Percentiles rank a stretch among this genome's conserved stretches.
Evolutionary conservation across 2,888 invertebrate species (phyloP).

Genomic region (Leucoptera coffeella): DNA sequence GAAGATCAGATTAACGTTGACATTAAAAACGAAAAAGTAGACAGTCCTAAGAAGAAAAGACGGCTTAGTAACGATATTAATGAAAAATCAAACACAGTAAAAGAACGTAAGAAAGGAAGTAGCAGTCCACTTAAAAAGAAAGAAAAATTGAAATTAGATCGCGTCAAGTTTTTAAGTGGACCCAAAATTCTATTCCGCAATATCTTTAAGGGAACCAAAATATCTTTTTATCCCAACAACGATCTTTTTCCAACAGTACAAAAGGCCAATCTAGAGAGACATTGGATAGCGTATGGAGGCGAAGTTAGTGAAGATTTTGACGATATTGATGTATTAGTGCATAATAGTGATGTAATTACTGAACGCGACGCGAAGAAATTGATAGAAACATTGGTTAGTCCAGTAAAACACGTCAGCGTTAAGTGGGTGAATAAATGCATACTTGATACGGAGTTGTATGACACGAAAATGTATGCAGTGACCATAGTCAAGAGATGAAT

Average conservation of each 20-base stretch:
- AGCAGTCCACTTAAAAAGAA: slow-evolving; percentile 1
- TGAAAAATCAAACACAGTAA: no score
- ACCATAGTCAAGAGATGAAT: no score
- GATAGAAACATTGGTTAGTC: slow-evolving; percentile 13
- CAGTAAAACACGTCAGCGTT: slow-evolving; percentile 26
- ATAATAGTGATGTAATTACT: slow-evolving; percentile 17
- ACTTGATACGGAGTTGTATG: slow-evolving; percentile 19
- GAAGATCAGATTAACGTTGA: slow-evolving; percentile 11
- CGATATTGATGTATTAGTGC: slow-evolving; percentile 30
- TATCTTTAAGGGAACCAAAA: slow-evolving; percentile 18
- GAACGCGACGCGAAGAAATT: slow-evolving; percentile 21
- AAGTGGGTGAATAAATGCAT: slow-evolving; percentile 35
- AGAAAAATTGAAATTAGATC: no score
- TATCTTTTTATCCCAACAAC: slow-evolving; percentile 42
- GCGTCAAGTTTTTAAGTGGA: no score
- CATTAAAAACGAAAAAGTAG: not conserved
- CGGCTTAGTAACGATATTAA: no score
- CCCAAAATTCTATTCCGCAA: slow-evolving; percentile 8
- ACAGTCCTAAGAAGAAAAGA: not conserved
- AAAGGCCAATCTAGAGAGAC: slow-evolving; percentile 36
- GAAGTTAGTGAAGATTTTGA: slow-evolving; percentile 27
- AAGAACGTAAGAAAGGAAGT: not conserved
- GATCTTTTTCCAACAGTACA: slow-evolving; percentile 30
- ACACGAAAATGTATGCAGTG: slow-evolving; percentile 23
- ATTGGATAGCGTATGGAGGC: slow-evolving; percentile 62